phyloP scores from a whole-genome alignment of 2,113 vertebrate species.

The Thalassarche chlororhynchos region DNA sequence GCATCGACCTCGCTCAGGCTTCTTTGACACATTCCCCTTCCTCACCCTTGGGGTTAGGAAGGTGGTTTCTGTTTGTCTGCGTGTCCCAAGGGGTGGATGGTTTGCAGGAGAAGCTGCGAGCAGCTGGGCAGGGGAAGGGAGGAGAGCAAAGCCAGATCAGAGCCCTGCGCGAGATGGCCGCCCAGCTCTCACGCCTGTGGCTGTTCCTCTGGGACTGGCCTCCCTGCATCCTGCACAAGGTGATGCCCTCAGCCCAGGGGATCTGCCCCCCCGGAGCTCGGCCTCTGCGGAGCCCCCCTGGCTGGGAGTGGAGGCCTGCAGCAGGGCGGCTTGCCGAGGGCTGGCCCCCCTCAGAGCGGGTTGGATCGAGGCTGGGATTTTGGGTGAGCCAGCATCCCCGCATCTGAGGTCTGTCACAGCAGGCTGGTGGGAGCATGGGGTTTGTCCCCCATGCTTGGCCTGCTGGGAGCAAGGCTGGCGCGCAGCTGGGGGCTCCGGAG shows the following conservation, averaged over 20 bases:
- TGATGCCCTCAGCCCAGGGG: not conserved
- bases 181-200: not conserved
- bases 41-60: not conserved
- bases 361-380: not conserved
- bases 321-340: not conserved
- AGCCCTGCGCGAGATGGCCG: not conserved
- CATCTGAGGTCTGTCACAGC: not conserved
- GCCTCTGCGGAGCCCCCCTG: not conserved
- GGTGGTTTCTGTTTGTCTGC: not conserved
- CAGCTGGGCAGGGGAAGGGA: no score
- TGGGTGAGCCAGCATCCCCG: accelerated
- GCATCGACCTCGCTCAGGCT: accelerated
- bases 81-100: not conserved
- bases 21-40: accelerated
- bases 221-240: not conserved
- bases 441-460: accelerated
- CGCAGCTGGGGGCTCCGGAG: accelerated
- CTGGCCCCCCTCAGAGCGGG: not conserved
- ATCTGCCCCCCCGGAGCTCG: not conserved
- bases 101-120: not conserved
- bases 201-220: not conserved
- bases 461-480: not conserved
- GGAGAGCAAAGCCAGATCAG: not conserved
- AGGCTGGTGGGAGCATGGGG: not conserved
- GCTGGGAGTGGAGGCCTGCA: not conserved